phyloP scores from a whole-genome alignment of 1,140 invertebrate species.

The Bicyclus anynana region DNA sequence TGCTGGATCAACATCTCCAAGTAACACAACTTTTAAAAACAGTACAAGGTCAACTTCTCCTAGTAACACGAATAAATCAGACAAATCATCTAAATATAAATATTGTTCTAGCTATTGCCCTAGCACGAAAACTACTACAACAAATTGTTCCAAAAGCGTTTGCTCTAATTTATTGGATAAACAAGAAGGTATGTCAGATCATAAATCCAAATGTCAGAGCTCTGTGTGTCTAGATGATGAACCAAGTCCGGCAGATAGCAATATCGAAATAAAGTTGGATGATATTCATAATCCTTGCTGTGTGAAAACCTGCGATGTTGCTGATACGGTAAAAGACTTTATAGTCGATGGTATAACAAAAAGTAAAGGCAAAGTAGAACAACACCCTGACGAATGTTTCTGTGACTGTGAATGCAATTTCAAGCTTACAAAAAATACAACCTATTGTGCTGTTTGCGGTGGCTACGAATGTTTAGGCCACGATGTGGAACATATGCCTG shows the following conservation, averaged over 20 bases:
- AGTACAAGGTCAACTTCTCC: constrained; percentile 24
- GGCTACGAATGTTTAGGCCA: constrained; percentile 63
- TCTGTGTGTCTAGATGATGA: constrained; percentile 37
- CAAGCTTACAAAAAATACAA: constrained; percentile 58
- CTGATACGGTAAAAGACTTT: constrained; percentile 59
- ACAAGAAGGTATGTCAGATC: constrained; percentile 14
- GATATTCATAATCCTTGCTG: constrained; percentile 60
- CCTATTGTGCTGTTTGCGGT: constrained; percentile 63
- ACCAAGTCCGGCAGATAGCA: constrained; percentile 59
- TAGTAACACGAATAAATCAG: constrained; percentile 19
- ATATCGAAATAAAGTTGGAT: constrained; percentile 48
- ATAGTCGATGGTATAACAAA: constrained; percentile 44
- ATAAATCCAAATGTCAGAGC: constrained; percentile 31
- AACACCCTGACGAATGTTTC: constrained; percentile 48
- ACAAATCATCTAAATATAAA: constrained; percentile 42
- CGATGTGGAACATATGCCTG: constrained; percentile 52
- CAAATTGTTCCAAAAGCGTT: constrained; percentile 47
- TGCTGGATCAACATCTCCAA: constrained; percentile 24
- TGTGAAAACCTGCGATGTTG: constrained; percentile 55
- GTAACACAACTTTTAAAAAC: constrained; percentile 21
- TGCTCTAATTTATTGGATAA: constrained; percentile 37
- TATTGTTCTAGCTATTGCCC: constrained; percentile 57
- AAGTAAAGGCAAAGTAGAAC: constrained; percentile 32
- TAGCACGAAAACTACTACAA: constrained; percentile 39
- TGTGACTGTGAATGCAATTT: constrained; percentile 64